Evolutionary conservation across 2,113 vertebrate genomes (phyloP).

Genomic region (Caranx ignobilis): DNA sequence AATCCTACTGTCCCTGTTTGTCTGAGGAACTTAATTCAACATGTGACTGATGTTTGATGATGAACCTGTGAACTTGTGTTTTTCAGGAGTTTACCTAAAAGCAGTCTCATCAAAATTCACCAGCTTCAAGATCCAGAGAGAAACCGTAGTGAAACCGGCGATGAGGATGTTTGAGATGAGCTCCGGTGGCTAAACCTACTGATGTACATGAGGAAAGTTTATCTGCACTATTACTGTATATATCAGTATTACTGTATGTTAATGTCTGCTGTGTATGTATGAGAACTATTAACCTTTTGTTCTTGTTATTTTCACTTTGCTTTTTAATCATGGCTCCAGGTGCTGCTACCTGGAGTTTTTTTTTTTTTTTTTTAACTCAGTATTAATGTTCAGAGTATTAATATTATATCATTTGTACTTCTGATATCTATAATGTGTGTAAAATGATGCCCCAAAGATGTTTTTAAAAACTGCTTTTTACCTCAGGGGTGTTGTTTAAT

Average conservation of each 20-base stretch:
- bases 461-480: not conserved
- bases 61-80: not conserved
- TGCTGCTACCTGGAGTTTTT: not conserved
- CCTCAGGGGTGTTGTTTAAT: not conserved
- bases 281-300: not conserved
- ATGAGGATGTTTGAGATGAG: conserved; percentile 15
- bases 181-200: not conserved
- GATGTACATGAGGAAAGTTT: not conserved
- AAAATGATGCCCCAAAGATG: not conserved
- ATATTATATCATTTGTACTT: too few relatives aligned
- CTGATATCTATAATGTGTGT: too few relatives aligned
- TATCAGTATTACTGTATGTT: conserved; percentile 4
- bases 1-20: not conserved
- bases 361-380: too few relatives aligned
- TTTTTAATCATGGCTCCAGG: not conserved
- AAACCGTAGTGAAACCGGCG: not conserved
- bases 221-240: not conserved
- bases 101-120: conserved; percentile 60
- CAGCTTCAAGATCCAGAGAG: conserved; percentile 52
- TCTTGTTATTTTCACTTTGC: not conserved
- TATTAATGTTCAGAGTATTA: not conserved
- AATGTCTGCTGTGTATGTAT: not conserved
- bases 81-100: conserved; percentile 52
- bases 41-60: not conserved
- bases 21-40: not conserved